Base-by-base conservation (phyloP, 1,140 invertebrate genomes). In the Ceratoteleas bidentatus region DNA sequence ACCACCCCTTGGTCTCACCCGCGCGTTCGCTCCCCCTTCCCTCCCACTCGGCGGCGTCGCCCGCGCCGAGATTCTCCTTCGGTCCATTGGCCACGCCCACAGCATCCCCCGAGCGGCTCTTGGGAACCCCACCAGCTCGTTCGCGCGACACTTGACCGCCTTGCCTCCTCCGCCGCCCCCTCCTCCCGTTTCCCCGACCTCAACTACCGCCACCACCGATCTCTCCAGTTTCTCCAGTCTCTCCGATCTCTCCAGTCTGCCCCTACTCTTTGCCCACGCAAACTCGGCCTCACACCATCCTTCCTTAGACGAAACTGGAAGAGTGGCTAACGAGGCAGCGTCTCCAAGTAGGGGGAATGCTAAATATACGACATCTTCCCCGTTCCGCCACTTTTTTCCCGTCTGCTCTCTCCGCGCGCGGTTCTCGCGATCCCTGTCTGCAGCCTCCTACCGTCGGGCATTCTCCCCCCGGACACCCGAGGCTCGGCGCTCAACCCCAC, bases 241-340 rank as follows among this genome's bases (percentile, higher is more conserved):
- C 24, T 24, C 24, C 24, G 24, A 24, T 24, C 4, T 24, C 24
- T 4, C 24, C 24, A 24, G 24, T 24, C 45, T 53, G 14, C 69
- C 50, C 49, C 58, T 62, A 47, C 69, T 61, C 40, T 47, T 54
- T 47, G 50, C 70, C 52, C 60, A 64, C 60, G 70, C 70, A 64
- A 57, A 40, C 70, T 54, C 52, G 52, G 57, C 58, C 60, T 85
- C 86, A 77, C 84, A 79, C 72, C 83, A 57, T 64, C 66, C 64
- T 54, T 40, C 49, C 78, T 76, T 78, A n/a, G 68, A 79, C 60
- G 73, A 73, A 80, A 81, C 81, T 76, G 73, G 83, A 66, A 85
- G 84, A 84, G 81, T 77, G 83, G 85, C 87, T 88, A 89, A 88
- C 88, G 86, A 88, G 88, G 85, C 84, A 72, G 32, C 84, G 64